A percentile compares a stretch with the other conserved stretches of the same genome.
phyloP scores from a whole-genome alignment of 1,140 invertebrate species.

The Neotoxoptera formosana region DNA sequence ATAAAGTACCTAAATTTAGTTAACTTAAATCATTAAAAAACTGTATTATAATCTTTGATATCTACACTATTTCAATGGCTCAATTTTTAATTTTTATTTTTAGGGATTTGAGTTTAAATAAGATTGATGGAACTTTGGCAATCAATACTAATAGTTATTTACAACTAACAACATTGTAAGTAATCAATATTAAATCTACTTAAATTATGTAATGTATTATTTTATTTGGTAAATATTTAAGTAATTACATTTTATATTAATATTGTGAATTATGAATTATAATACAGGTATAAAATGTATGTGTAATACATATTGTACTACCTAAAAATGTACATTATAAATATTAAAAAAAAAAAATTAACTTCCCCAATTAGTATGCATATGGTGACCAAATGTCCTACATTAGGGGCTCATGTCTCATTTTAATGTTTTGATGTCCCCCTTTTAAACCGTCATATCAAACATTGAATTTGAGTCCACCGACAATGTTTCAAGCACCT shows the following conservation, averaged over 20 bases:
- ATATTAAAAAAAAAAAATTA: no score
- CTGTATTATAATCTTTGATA: not conserved
- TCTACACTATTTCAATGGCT: not conserved
- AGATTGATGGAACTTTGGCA: conserved; percentile 19
- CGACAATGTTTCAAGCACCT: no score
- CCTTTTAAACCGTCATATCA: no score
- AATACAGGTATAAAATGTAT: not conserved
- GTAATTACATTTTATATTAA: not conserved
- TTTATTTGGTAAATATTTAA: not conserved
- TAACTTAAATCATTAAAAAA: no score
- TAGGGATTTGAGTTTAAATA: conserved; percentile 37
- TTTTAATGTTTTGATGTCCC: no score
- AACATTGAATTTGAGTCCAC: no score
- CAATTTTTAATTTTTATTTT: conserved; percentile 27
- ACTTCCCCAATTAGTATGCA: no score
- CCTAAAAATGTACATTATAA: no score
- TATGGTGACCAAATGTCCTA: no score
- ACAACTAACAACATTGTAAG: conserved; percentile 61
- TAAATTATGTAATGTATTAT: not conserved
- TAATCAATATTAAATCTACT: not conserved
- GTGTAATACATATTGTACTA: no score
- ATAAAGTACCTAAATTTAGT: no score
- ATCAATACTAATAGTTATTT: conserved; percentile 16
- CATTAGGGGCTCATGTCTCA: no score
- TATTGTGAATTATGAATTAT: not conserved